These are phyloP conservation scores for Empidonax alnorum DNA, from an alignment of 2,113 vertebrate genomes.

Conservation along the genomic window DNA sequence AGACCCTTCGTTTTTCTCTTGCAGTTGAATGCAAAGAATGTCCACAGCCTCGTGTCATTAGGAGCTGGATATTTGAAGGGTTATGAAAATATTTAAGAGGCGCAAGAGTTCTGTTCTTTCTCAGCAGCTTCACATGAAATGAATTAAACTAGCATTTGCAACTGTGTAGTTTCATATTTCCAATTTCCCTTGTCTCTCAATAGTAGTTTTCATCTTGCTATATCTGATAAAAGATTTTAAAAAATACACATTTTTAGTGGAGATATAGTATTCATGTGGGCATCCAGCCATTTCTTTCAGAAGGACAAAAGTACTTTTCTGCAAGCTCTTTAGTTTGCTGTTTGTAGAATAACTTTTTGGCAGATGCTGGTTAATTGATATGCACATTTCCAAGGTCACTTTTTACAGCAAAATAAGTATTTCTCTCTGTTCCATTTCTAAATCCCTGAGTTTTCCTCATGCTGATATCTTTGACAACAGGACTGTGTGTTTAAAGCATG, in stretches of 20 bases:
- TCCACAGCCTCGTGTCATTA: background rate
- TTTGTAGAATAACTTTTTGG: conserved; percentile 62
- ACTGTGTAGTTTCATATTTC: background rate
- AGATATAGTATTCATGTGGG: conserved; percentile 37
- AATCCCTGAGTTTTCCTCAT: background rate
- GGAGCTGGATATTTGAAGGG: background rate
- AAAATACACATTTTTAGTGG: conserved; percentile 39
- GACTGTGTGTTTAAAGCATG: background rate
- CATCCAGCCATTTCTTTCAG: conserved; percentile 56
- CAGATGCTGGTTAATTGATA: conserved; percentile 62
- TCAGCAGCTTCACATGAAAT: background rate
- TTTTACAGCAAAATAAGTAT: conserved; percentile 30
- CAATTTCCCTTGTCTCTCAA: background rate
- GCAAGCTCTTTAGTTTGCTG: conserved; percentile 34
- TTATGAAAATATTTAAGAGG: conserved; percentile 1
- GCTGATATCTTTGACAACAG: background rate
- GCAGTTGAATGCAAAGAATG: background rate
- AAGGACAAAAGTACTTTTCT: conserved; percentile 16
- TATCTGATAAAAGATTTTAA: conserved; percentile 43
- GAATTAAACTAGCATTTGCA: background rate
- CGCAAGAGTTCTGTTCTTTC: background rate
- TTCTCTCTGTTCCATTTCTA: conserved; percentile 20
- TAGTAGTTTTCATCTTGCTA: conserved; percentile 12
- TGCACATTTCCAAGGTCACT: conserved; percentile 65
- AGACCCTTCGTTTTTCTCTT: background rate